Evolutionary conservation across 2,888 invertebrate species (phyloP).

Genomic region (Lacanobia wlatinum): DNA sequence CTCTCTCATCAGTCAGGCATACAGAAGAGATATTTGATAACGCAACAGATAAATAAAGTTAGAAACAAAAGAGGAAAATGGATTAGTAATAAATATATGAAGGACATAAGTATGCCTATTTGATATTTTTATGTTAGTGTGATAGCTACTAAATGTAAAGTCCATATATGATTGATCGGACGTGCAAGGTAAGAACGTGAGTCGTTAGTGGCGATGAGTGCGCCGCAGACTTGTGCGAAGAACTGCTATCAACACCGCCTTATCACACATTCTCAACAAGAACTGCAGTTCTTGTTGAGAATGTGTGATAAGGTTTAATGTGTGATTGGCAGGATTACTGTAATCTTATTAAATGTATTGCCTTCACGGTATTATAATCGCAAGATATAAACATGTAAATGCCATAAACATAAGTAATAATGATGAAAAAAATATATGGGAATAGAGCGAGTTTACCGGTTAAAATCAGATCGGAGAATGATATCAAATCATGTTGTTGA

Average conservation of each 20-base stretch:
- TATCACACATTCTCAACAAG: constrained; percentile 5
- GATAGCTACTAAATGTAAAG: background rate
- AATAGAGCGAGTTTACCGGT: too few species aligned
- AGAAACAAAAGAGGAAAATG: background rate
- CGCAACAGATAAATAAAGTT: background rate
- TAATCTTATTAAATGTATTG: constrained; percentile 13
- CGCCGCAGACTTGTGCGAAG: background rate
- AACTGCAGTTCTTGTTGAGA: too few species aligned
- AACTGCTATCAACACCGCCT: background rate
- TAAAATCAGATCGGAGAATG: background rate
- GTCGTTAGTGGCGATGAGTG: background rate
- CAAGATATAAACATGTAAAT: constrained; percentile 29
- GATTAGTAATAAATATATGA: too few species aligned
- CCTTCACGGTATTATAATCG: constrained; percentile 4
- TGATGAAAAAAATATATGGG: background rate
- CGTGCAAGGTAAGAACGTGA: background rate
- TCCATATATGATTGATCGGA: background rate
- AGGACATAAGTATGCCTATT: too few species aligned
- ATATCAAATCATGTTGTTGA: background rate
- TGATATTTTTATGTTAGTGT: background rate
- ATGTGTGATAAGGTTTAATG: too few species aligned
- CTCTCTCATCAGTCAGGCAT: background rate
- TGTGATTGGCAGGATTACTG: too few species aligned
- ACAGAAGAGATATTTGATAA: background rate
- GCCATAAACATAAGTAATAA: background rate